Percentiles rank a stretch among this genome's conserved stretches.
phyloP scores from a whole-genome alignment of 1,140 invertebrate genomes.

The Caenorhabditis tropicalis region DNA sequence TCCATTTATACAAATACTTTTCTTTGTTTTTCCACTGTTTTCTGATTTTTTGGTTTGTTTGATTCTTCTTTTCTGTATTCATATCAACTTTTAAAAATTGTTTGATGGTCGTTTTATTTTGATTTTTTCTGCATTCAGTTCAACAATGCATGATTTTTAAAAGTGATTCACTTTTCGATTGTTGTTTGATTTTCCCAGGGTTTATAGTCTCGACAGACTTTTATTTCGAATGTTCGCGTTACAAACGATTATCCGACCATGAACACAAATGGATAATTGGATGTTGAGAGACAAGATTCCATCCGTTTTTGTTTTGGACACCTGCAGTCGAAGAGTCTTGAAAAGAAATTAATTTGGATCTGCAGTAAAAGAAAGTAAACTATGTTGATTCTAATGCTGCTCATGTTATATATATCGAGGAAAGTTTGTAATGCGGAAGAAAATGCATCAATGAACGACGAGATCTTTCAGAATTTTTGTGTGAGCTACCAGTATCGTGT shows the following conservation, averaged over 20 bases:
- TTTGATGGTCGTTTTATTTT: background rate
- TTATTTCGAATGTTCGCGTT: background rate
- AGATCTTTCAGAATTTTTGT: no score
- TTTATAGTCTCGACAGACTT: background rate
- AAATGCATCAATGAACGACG: no score
- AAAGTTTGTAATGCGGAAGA: no score
- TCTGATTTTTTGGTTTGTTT: background rate
- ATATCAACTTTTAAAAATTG: background rate
- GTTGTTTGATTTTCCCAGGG: slow-evolving; percentile 10
- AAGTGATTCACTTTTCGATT: background rate
- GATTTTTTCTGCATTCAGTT: background rate
- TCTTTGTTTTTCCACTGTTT: background rate
- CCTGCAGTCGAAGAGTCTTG: no score
- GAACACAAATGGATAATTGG: background rate
- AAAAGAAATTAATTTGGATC: no score
- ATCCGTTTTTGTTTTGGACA: no score
- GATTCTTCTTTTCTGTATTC: background rate
- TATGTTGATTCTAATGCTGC: no score
- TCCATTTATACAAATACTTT: background rate
- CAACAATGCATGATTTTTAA: background rate
- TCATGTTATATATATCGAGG: no score
- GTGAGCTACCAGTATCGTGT: no score
- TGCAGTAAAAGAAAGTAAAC: no score
- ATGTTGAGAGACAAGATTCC: background rate
- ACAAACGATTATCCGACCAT: background rate